Percentiles rank a stretch among this genome's conserved stretches.
Evolutionary conservation across 2,888 invertebrate genomes (phyloP).

Genomic region (Allophyes oxyacanthae): DNA sequence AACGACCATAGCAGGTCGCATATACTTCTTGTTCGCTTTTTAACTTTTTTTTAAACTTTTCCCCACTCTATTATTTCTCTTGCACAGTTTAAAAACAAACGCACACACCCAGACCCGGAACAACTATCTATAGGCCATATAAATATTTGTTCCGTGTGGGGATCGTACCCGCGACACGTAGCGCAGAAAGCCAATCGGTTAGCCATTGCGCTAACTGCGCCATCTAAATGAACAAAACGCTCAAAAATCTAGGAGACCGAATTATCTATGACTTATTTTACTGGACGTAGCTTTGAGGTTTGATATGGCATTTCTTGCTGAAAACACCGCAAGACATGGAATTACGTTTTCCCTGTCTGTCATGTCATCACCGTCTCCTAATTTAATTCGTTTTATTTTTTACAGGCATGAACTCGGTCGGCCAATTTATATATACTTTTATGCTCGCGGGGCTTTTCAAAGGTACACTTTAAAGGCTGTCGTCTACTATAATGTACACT

Average conservation of each 20-base stretch:
- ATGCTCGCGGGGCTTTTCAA: conserved; percentile 31
- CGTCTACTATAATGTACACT: conserved; percentile 27
- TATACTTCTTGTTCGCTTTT: too few species aligned
- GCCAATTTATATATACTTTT: conserved; percentile 20
- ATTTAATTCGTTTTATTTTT: conserved; percentile 22
- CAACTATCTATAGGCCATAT: neutral
- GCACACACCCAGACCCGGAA: too few species aligned
- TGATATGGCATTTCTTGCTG: conserved; percentile 6
- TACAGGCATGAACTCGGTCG: conserved; percentile 5
- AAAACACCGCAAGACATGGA: conserved; percentile 8
- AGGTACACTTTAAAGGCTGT: conserved; percentile 36
- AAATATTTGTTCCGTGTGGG: too few species aligned
- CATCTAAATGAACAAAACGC: too few species aligned
- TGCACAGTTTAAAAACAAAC: too few species aligned
- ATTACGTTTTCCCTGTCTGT: conserved; percentile 26
- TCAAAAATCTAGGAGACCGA: neutral
- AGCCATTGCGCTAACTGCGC: too few species aligned
- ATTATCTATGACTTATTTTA: conserved; percentile 5
- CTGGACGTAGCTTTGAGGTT: conserved; percentile 7
- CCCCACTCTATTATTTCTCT: too few species aligned
- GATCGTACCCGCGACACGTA: too few species aligned
- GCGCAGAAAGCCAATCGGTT: too few species aligned
- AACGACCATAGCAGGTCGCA: conserved; percentile 7
- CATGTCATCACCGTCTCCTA: conserved; percentile 16
- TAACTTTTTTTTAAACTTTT: too few species aligned